Evolutionary conservation across 2,888 invertebrate species (phyloP), one percentile per base, ranked within the genome.

Genomic region (Dicyrtoma fusca): DNA sequence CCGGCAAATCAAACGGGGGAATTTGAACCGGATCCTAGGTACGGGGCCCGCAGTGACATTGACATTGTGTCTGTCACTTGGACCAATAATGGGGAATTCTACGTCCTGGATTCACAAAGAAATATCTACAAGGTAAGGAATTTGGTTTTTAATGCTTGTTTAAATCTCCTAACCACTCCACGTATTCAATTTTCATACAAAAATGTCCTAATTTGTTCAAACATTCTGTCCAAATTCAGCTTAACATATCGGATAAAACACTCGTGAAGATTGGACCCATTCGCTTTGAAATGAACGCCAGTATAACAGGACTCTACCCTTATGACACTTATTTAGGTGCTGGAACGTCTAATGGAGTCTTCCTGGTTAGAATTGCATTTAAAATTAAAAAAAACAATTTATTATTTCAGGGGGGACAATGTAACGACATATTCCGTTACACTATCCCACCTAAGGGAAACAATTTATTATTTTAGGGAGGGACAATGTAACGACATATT

Each of bases 11-110:
- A 11, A 11, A 5, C 66, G 13, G 3, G 25, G 25, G 49, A 26
- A 42, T 69, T 71, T 34, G 49, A 64, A 13, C 57, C 74, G 1
- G 78, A 78, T 49, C 71, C 74, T 0, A 42, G 66, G 23, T 66
- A 72, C 53, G 76, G 76, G 13, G 63, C 21, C 26, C 47, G 11
- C 2, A 55, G 62, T 26, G 68, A 72, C 6, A 73, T 74, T 57
- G 74, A 75, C 34, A 75, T 78, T 57, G 66, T 76, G 0, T 77
- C 76, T 11, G 77, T 73, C 11, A 74, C 74, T 21, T 78, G 75
- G 69, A 77, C 74, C 19, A 47, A 69, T 45, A 23, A 19, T 13
- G 78, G 75, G 6, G 74, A 76, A 11, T 75, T 76, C 64, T 78
- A 59, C 25, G 66, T 74, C 3, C 53, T 78, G 17, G 77, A 77